phyloP scores from a whole-genome alignment of 2,888 invertebrate genomes.

The Zaprionus lineosus region DNA sequence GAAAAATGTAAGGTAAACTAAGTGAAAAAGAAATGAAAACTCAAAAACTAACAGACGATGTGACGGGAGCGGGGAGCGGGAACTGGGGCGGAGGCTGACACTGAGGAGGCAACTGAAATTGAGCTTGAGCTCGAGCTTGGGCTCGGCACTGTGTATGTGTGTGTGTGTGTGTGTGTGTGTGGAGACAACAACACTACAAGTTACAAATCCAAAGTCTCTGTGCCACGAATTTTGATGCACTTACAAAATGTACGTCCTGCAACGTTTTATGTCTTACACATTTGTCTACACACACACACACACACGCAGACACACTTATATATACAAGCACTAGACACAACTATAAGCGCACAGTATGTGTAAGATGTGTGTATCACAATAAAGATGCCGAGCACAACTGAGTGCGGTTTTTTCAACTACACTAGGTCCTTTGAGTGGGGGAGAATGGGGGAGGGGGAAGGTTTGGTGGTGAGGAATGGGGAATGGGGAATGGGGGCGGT shows the following conservation, averaged over 20 bases:
- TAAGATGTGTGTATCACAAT: constrained; percentile 35
- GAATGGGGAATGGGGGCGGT: neutral
- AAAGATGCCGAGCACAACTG: constrained; percentile 52
- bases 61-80: neutral
- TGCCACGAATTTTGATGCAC: constrained; percentile 75
- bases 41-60: constrained; percentile 21
- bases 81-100: neutral
- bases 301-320: neutral
- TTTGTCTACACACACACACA: constrained; percentile 14
- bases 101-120: constrained; percentile 5
- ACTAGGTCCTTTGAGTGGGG: neutral
- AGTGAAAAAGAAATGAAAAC: constrained; percentile 48
- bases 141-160: no score
- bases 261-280: constrained; percentile 28
- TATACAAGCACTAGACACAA: no score
- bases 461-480: neutral
- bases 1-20: constrained; percentile 71
- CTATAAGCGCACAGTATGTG: no score
- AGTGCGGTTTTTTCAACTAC: no score
- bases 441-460: no score
- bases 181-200: constrained; percentile 45
- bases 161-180: no score
- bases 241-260: constrained; percentile 41
- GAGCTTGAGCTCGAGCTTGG: constrained; percentile 17
- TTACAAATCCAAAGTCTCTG: constrained; percentile 55